A percentile compares a stretch with the other conserved stretches of the same genome.
These are phyloP conservation scores for Capitulum mitella DNA, from an alignment of 2,888 invertebrate genomes.

Conservation along the genomic window DNA sequence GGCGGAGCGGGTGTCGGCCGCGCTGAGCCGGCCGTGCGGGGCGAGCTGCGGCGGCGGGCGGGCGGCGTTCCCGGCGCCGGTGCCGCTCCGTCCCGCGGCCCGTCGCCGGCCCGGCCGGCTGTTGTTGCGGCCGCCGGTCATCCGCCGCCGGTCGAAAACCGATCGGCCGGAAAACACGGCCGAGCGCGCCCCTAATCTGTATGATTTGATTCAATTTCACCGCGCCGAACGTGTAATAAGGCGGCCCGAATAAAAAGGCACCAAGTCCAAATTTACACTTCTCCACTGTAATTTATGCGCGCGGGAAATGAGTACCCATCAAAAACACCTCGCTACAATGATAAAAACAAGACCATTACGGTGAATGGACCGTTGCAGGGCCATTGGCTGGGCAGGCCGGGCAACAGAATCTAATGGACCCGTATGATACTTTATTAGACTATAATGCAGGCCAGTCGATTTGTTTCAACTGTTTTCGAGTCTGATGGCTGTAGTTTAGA, in stretches of 20 bases:
- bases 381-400: neutral
- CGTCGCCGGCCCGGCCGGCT: neutral
- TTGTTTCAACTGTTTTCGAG: neutral
- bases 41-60: too few relatives aligned
- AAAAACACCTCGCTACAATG: conserved; percentile 24
- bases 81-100: neutral
- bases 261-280: conserved; percentile 21
- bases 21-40: too few relatives aligned
- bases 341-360: conserved; percentile 18
- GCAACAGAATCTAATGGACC: conserved; percentile 7
- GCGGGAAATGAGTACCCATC: conserved; percentile 19
- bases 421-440: neutral
- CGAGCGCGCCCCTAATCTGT: neutral
- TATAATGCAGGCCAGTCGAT: conserved; percentile 3
- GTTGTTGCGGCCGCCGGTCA: neutral
- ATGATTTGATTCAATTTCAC: conserved; percentile 16
- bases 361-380: conserved; percentile 16
- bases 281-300: conserved; percentile 18
- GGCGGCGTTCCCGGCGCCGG: too few relatives aligned
- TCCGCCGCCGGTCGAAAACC: neutral
- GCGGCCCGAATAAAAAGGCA: conserved; percentile 16
- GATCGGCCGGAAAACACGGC: conserved; percentile 6
- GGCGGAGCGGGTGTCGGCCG: too few relatives aligned
- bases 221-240: neutral
- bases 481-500: neutral